Evolutionary conservation across 2,113 vertebrate genomes (phyloP).

Genomic region (Megaptera novaeangliae): DNA sequence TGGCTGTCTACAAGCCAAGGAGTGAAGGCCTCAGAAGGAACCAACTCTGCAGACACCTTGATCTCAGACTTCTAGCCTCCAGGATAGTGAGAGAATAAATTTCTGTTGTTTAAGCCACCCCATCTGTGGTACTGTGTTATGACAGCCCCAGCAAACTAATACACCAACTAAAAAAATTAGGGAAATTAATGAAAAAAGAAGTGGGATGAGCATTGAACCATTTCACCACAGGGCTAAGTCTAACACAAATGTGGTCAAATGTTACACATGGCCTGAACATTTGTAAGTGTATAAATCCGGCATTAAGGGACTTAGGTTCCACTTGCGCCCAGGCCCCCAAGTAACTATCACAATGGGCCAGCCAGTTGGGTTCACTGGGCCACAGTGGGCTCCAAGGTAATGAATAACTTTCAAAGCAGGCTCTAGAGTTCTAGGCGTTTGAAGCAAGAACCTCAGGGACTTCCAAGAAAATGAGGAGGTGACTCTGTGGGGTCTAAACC

Average conservation of each 20-base stretch:
- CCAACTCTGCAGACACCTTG: not conserved
- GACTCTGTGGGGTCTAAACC: not conserved
- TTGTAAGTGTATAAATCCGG: not conserved
- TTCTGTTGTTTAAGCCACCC: not conserved
- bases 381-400: not conserved
- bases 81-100: not conserved
- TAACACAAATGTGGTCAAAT: not conserved
- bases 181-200: not conserved
- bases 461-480: not conserved
- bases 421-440: not conserved
- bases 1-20: not conserved
- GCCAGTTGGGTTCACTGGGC: not conserved
- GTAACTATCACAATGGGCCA: not conserved
- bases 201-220: not conserved
- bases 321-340: not conserved
- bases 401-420: not conserved
- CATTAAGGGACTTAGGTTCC: not conserved
- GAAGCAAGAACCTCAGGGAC: not conserved
- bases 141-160: not conserved
- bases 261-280: fast-evolving
- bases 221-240: not conserved
- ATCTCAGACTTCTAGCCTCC: not conserved
- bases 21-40: not conserved
- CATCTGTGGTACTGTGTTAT: not conserved
- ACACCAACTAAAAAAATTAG: not conserved